These are phyloP conservation scores for Malurus leucopterus DNA, from an alignment of 2,797 vertebrate genomes.

Conservation along the genomic window DNA sequence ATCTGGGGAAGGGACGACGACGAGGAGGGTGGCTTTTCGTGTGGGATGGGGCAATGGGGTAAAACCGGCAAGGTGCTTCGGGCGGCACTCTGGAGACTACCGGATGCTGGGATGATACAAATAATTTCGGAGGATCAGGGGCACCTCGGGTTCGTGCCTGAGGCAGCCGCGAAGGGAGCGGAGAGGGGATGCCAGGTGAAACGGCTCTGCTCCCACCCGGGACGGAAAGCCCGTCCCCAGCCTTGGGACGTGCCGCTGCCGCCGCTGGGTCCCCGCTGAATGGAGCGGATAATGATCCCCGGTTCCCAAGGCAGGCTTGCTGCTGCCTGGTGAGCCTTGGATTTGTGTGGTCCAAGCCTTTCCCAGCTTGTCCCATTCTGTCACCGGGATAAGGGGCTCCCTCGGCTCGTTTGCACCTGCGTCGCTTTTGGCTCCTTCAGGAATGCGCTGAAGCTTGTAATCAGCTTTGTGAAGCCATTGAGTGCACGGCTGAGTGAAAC, in stretches of 20 bases:
- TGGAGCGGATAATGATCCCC: conserved; percentile 76
- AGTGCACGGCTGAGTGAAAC: conserved; percentile 96
- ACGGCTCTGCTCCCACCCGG: not conserved
- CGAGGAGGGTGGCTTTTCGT: not conserved
- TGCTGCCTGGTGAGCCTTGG: conserved; percentile 79
- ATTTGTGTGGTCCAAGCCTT: conserved; percentile 90
- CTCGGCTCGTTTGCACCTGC: conserved; percentile 93
- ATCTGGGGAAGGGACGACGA: not conserved
- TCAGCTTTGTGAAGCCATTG: conserved; percentile 98
- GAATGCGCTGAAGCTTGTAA: conserved; percentile 99
- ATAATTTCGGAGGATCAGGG: not conserved
- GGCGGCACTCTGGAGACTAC: not conserved
- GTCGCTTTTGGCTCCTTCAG: conserved; percentile 93
- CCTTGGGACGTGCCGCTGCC: conserved; percentile 32
- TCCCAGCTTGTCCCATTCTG: conserved; percentile 85
- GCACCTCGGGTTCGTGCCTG: not conserved
- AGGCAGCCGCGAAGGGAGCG: not conserved
- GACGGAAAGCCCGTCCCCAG: conserved; percentile 7
- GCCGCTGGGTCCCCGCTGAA: conserved; percentile 65
- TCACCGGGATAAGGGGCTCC: conserved; percentile 84
- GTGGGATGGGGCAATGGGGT: not conserved
- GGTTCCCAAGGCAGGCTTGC: conserved; percentile 78
- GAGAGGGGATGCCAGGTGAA: not conserved
- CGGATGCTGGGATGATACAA: not conserved
- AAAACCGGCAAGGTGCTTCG: not conserved